These are phyloP conservation scores for Orycteropus afer DNA, from an alignment of 2,113 vertebrate species.

Conservation along the genomic window DNA sequence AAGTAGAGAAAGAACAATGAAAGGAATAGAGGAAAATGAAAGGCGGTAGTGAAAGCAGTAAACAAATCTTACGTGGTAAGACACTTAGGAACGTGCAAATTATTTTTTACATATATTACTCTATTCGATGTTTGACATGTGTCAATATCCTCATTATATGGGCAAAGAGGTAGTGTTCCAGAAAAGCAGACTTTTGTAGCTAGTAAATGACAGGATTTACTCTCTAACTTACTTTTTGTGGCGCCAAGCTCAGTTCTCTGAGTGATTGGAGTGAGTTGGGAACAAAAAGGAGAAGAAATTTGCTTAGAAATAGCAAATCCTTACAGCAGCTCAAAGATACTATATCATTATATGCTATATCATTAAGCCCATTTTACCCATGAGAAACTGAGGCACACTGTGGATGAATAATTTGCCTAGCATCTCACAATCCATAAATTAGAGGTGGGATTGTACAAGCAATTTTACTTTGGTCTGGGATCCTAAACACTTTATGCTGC, in stretches of 20 bases:
- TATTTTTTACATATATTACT: background rate
- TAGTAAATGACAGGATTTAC: background rate
- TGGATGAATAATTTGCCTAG: background rate
- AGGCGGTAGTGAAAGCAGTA: background rate
- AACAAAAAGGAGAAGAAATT: constrained; percentile 23
- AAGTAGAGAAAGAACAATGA: background rate
- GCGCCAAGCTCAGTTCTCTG: background rate
- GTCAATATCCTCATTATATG: background rate
- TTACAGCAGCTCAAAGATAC: background rate
- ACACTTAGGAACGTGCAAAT: no score
- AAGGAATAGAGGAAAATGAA: background rate
- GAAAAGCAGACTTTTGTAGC: background rate
- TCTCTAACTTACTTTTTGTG: background rate
- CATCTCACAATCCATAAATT: background rate
- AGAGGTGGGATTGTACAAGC: background rate
- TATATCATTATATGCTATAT: no score
- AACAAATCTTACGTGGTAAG: background rate
- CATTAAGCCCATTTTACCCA: background rate
- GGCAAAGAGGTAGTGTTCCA: background rate
- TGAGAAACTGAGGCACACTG: background rate
- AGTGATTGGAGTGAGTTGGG: background rate
- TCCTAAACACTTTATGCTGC: background rate
- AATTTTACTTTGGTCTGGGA: background rate
- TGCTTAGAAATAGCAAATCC: background rate
- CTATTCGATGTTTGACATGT: background rate